Percentiles rank a stretch among this genome's conserved stretches.
These are phyloP conservation scores for Nothobranchius kuhntae DNA, from an alignment of 2,113 vertebrate genomes.

Conservation along the genomic window DNA sequence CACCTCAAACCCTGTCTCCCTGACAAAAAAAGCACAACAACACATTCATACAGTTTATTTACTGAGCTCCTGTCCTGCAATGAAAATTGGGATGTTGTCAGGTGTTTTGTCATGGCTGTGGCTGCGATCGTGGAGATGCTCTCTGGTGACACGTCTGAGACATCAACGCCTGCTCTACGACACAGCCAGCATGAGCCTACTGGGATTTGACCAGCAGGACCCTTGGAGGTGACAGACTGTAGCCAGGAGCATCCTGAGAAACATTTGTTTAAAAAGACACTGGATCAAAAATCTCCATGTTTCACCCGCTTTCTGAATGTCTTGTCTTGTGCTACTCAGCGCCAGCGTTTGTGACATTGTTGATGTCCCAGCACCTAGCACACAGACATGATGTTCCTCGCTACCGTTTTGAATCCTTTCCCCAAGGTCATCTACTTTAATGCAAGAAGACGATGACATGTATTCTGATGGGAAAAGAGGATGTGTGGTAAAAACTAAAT, in stretches of 20 bases:
- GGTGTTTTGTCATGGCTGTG: conserved; percentile 40
- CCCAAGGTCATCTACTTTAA: conserved; percentile 20
- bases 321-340: conserved; percentile 1
- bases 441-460: conserved; percentile 11
- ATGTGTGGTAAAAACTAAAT: not conserved
- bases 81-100: conserved; percentile 44
- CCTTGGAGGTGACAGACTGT: conserved; percentile 45
- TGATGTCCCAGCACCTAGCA: conserved; percentile 12
- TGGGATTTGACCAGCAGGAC: conserved; percentile 43
- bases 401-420: conserved; percentile 3
- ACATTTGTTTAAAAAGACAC: conserved; percentile 36
- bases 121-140: conserved; percentile 46
- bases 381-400: not conserved
- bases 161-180: conserved; percentile 53
- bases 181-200: conserved; percentile 28
- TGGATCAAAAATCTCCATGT: conserved; percentile 46
- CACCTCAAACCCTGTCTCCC: conserved; percentile 22
- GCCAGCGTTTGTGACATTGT: conserved; percentile 17
- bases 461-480: conserved; percentile 11
- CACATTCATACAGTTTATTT: conserved; percentile 18
- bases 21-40: conserved; percentile 33
- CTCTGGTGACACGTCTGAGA: conserved; percentile 55
- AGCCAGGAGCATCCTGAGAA: conserved; percentile 47
- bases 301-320: conserved; percentile 17
- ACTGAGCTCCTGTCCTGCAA: conserved; percentile 30